These are phyloP conservation scores for Ciconia boyciana DNA, from an alignment of 2,113 vertebrate species.

Conservation along the genomic window DNA sequence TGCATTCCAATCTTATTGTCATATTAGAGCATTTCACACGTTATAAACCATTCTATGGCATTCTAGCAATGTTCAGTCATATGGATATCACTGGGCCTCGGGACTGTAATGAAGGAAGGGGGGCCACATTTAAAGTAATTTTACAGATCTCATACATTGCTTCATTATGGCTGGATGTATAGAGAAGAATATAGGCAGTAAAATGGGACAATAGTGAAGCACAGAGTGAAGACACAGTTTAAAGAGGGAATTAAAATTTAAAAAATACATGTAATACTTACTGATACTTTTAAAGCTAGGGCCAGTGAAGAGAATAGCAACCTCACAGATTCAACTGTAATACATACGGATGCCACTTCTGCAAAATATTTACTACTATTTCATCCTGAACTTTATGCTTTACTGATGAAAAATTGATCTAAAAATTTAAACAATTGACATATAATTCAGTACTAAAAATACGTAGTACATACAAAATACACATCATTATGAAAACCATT, in stretches of 20 bases:
- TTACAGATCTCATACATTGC: neutral
- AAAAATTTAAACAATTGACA: slow-evolving; percentile 1
- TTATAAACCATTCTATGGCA: neutral
- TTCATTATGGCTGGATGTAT: neutral
- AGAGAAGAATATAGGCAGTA: neutral
- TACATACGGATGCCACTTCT: slow-evolving; percentile 54
- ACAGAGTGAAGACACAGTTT: neutral
- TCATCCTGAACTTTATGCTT: slow-evolving; percentile 47
- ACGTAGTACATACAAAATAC: neutral
- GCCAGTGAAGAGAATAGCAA: slow-evolving; percentile 41
- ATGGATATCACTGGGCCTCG: neutral
- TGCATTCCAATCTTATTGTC: neutral
- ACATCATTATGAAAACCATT: neutral
- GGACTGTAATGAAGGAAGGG: neutral
- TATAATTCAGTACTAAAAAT: neutral
- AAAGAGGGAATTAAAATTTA: neutral
- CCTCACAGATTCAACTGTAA: slow-evolving; percentile 51
- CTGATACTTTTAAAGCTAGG: slow-evolving; percentile 57
- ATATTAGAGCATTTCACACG: neutral
- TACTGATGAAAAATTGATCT: slow-evolving; percentile 73
- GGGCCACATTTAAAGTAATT: neutral
- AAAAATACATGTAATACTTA: slow-evolving; percentile 24
- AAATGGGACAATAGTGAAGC: neutral
- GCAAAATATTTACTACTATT: slow-evolving; percentile 38
- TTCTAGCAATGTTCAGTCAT: neutral